Base-by-base conservation (phyloP, 2,797 vertebrate genomes). In the Lithobates pipiens region DNA sequence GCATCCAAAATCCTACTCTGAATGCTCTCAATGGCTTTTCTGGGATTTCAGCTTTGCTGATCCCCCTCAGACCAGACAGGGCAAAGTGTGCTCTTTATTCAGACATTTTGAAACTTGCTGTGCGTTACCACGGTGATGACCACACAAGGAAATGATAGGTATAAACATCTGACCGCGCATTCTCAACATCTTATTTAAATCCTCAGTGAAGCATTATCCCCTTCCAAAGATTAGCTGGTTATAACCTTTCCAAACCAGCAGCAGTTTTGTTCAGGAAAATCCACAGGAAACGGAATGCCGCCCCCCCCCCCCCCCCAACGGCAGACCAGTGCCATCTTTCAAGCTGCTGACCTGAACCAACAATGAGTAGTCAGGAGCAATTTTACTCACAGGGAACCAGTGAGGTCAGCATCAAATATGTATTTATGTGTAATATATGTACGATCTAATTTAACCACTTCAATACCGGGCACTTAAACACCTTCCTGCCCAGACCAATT, bases 181-280 rank as follows among this genome's bases (percentile, higher is more conserved):
- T 68, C 61, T 34, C 65, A 15, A 25, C 65, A 67, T 67, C 65
- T 67, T 67, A 67, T 67, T 67, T 67, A 67, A 67, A 67, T 27
- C 25, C 27, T 15, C 11, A 0, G 25, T 25, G 11, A 29, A 29
- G 65, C 13, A 29, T 67, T 67, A 11, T 67, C 27, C 69, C 8
- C 2, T 69, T 32, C 10, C 39, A 57, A 32, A 42, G 63, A 29
- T 79, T 42, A 70, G 67, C 29, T 2, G 21, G 23, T 27, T 67
- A 25, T 13, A 11, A 67, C 65, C 3, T 67, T 67, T 61, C 5
- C 21, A 61, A 2, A 21, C 54, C 16, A 15, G 18, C 21, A 23
- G 18, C 15, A 8, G 54, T 9, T 61, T 61, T 9, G 4, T 61
- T 61, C 54, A 61, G 54, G 21, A 57, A 57, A 57, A 57, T 57